Conservation (phyloP, 1,140 invertebrate genomes). For the Zaprionus vittiger region DNA sequence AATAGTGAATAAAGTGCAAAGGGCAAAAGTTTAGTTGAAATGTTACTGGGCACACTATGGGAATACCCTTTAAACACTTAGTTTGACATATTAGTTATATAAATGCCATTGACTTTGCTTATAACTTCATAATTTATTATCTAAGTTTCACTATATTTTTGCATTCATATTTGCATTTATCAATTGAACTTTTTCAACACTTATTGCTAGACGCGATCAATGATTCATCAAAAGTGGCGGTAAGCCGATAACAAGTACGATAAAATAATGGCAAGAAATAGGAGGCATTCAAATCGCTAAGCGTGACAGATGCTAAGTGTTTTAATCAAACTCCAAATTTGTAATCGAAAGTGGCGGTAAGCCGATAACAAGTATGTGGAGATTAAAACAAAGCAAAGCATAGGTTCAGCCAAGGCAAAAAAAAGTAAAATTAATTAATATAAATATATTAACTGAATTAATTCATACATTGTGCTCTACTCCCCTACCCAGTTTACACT, state of each 20-base stretch:
- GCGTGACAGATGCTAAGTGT: too few species aligned
- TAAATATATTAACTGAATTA: too few species aligned
- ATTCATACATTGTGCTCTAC: too few species aligned
- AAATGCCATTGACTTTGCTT: neutral
- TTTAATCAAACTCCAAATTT: neutral
- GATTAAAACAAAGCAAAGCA: too few species aligned
- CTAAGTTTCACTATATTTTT: neutral
- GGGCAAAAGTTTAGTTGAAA: constrained; percentile 13
- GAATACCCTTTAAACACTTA: neutral
- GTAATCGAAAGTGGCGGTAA: neutral
- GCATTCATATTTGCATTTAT: neutral
- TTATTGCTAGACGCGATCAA: neutral
- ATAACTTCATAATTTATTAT: neutral
- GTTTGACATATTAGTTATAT: neutral
- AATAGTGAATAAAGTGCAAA: constrained; percentile 69
- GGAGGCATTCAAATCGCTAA: too few species aligned
- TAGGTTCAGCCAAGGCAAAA: too few species aligned
- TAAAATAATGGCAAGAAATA: too few species aligned
- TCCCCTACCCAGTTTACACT: too few species aligned
- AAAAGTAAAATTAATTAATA: too few species aligned
- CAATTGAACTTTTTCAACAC: neutral
- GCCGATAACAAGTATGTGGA: neutral
- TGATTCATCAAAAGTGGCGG: neutral
- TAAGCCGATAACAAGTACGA: too few species aligned
- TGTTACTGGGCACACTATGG: neutral